phyloP scores from a whole-genome alignment of 2,113 vertebrate species.

The Xiphias gladius region DNA sequence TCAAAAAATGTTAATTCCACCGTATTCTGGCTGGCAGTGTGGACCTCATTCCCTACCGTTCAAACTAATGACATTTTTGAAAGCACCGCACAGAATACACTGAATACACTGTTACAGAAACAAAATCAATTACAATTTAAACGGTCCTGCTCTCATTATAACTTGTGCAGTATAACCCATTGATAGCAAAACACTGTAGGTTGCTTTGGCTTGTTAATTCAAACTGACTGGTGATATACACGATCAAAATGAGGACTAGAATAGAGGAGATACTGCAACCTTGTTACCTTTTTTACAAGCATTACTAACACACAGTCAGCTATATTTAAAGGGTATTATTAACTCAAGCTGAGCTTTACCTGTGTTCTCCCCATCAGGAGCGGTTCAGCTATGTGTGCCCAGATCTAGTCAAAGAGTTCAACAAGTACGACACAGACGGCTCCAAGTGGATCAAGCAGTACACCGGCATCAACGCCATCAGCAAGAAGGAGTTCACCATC shows the following conservation, averaged over 20 bases:
- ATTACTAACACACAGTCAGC: too few species aligned
- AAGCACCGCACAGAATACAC: not conserved
- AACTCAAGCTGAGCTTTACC: not conserved
- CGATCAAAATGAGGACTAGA: too few species aligned
- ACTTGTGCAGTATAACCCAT: not conserved
- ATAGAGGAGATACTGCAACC: too few species aligned
- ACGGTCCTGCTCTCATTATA: not conserved
- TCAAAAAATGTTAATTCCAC: conserved; percentile 20
- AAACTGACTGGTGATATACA: not conserved
- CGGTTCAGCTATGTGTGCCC: conserved; percentile 98
- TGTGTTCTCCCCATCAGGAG: conserved; percentile 82
- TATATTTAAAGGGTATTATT: too few species aligned
- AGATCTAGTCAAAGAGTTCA: conserved; percentile 99
- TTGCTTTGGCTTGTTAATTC: not conserved
- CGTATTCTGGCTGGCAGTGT: not conserved
- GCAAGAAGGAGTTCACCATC: conserved; percentile 98
- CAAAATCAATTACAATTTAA: too few species aligned
- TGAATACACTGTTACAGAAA: not conserved
- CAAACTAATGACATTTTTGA: conserved; percentile 25
- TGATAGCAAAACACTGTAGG: not conserved
- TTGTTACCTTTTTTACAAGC: too few species aligned
- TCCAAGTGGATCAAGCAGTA: conserved; percentile 99
- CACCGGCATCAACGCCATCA: conserved; percentile 96
- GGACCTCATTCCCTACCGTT: conserved; percentile 2
- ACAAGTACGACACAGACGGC: conserved; percentile 96